Conservation (phyloP, 2,888 invertebrate species). For the Baronia brevicornis region DNA sequence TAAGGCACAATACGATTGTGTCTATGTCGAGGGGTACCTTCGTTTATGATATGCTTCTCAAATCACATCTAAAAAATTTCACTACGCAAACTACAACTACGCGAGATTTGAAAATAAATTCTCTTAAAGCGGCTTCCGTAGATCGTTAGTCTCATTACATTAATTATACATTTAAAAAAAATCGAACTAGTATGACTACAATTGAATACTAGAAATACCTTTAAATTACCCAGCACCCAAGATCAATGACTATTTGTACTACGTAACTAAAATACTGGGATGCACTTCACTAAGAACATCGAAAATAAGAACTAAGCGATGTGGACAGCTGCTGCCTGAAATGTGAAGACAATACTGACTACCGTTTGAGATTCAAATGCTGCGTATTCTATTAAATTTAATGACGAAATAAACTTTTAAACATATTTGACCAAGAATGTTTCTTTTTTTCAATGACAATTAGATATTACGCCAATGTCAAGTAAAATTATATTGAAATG, state of each 20-base stretch:
- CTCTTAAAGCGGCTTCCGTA: slow-evolving; percentile 33
- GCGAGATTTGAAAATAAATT: slow-evolving; percentile 37
- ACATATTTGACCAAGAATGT: too few relatives aligned
- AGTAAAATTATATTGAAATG: too few relatives aligned
- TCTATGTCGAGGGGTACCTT: slow-evolving; percentile 41
- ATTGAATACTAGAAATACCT: slow-evolving; percentile 17
- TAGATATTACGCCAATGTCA: too few relatives aligned
- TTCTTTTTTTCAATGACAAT: too few relatives aligned
- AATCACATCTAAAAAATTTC: slow-evolving; percentile 27
- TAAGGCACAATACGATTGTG: slow-evolving; percentile 69
- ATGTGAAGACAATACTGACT: slow-evolving; percentile 48
- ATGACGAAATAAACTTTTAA: too few relatives aligned
- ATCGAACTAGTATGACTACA: slow-evolving; percentile 40
- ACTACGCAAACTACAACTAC: slow-evolving; percentile 54
- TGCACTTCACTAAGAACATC: slow-evolving; percentile 60
- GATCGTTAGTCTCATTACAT: slow-evolving; percentile 33
- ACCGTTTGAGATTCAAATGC: slow-evolving; percentile 11
- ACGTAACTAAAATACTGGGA: slow-evolving; percentile 64
- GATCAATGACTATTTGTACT: slow-evolving; percentile 50
- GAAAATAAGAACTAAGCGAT: slow-evolving; percentile 46
- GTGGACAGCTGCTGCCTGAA: slow-evolving; percentile 25
- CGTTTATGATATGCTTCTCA: slow-evolving; percentile 56
- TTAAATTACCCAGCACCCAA: slow-evolving; percentile 62
- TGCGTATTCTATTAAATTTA: slow-evolving; percentile 10
- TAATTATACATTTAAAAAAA: slow-evolving; percentile 25